Evolutionary conservation across 2,797 vertebrate species (phyloP), one percentile per base, ranked within the genome.

Genomic region (Clarias pachynema): DNA sequence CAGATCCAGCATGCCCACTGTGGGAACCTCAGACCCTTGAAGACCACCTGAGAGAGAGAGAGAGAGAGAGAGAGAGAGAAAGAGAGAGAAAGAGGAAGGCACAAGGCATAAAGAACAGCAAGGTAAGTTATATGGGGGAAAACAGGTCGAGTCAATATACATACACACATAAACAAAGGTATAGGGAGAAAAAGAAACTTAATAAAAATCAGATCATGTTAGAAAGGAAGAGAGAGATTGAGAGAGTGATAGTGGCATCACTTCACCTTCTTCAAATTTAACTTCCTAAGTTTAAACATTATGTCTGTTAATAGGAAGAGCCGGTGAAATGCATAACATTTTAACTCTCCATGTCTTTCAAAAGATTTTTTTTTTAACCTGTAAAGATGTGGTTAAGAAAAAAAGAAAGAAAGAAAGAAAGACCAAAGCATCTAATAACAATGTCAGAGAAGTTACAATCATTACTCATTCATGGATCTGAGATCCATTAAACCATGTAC

Each of bases 1-100:
- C 90, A 99, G 91, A 90, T 99, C 97, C 92, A 99, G 90, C 94
- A 98, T 98, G 73, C 97, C 98, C 57, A 96, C 95, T 0, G 94
- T 96, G 91, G 92, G 92, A 29, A 89, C 94, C 89, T 91, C 92
- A 0, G 93, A 86, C 15, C 91, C 85, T 60, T 94, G 93, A 65
- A 99, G 94, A 87, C 91, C 94, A 85, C 96, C 98, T 99, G 89
- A 82, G 20, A n/a, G n/a, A 57, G 56, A 24, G 56, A 59, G 16
- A 69, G 34, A 24, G 63, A 26, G 44, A 18, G n/a, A 6, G 10
- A n/a, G 22, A 73, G 40, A 81, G 34, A 31, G 56, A 75, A 44
- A 75, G 34, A 49, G 26, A 2, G 40, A 81, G 37, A 24, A 5
- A 79, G 34, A 66, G 49, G 16, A 49, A 3, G 14, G 44, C 12